Base-by-base conservation (phyloP, 2,888 invertebrate genomes). In the Dicycla oo region DNA sequence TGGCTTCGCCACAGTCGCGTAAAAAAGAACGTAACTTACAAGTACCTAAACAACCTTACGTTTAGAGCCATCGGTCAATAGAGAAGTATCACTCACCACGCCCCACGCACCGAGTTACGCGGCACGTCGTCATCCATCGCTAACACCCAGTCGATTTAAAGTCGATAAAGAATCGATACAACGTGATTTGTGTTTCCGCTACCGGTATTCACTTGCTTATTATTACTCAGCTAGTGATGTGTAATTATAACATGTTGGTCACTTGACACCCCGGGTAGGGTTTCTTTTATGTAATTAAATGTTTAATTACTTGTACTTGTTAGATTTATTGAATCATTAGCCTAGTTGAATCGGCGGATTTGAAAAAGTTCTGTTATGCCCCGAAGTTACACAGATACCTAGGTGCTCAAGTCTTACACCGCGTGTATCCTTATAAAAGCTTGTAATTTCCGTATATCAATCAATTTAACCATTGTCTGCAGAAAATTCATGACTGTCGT, bases 151-250 rank as follows among this genome's bases (percentile, higher is more conserved):
- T 70, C 72, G 86, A 84, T 82, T 77, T 72, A 69, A 73, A 71
- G 80, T 75, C 80, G 85, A 82, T 91, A 88, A 87, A 75, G 81
- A 80, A 80, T 85, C 83, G 86, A 87, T 86, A 81, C 73, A 72
- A 78, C 84, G 79, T 90, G 92, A 93, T 93, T 93, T 91, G 90
- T 92, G 89, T 90, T 90, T 94, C 94, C 94, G 93, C 93, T 94
- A 93, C 93, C 88, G 91, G 92, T 92, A 86, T 92, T 92, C 80
- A 82, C 73, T 78, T 81, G 67, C 87, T 88, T 83, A 91, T 92
- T 92, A 91, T 65, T 92, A 91, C 67, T 53, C 23, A 54, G 20
- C 60, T 53, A 73, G 58, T 40, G 53, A 62, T 54, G 53, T 84
- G 54, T 81, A 66, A 81, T 84, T 82, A 81, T 56, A 62, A 70